phyloP scores from a whole-genome alignment of 92 coral and sea anemone species.

The Galaxea fascicularis region DNA sequence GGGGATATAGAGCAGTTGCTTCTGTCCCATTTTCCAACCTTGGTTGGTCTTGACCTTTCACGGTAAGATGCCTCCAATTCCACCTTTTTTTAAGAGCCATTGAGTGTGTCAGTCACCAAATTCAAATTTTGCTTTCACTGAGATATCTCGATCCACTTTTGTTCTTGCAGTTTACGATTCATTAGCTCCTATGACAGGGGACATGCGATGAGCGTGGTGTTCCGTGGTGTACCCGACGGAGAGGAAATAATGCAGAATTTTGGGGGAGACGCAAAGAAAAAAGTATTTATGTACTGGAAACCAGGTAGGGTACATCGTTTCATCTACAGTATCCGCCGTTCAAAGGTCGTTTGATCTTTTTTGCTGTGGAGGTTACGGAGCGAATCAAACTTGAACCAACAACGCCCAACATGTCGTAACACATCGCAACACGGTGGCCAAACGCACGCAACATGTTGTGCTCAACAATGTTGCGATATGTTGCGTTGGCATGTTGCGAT shows the following conservation, averaged over 20 bases:
- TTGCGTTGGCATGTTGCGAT: too few species aligned
- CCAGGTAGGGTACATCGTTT: too few species aligned
- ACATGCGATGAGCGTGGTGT: conserved; percentile 2
- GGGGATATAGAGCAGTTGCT: not conserved
- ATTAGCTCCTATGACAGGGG: conserved; percentile 8
- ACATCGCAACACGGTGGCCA: too few species aligned
- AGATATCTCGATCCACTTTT: not conserved
- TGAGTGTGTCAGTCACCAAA: not conserved
- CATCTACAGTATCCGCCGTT: too few species aligned
- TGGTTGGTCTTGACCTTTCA: conserved; percentile 12
- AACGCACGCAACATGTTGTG: too few species aligned
- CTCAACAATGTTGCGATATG: too few species aligned
- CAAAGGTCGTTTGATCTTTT: too few species aligned
- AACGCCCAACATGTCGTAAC: too few species aligned
- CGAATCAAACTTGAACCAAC: too few species aligned
- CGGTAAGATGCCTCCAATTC: not conserved
- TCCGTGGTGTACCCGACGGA: not conserved
- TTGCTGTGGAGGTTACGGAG: too few species aligned
- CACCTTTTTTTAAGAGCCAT: not conserved
- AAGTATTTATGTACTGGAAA: too few species aligned
- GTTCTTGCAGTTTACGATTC: not conserved
- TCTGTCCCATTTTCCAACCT: not conserved
- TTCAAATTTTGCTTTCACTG: not conserved
- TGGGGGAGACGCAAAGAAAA: too few species aligned
- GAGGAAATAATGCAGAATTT: conserved; percentile 7